Conservation (phyloP, 2,797 vertebrate species). For the Spinus olivaceus region DNA sequence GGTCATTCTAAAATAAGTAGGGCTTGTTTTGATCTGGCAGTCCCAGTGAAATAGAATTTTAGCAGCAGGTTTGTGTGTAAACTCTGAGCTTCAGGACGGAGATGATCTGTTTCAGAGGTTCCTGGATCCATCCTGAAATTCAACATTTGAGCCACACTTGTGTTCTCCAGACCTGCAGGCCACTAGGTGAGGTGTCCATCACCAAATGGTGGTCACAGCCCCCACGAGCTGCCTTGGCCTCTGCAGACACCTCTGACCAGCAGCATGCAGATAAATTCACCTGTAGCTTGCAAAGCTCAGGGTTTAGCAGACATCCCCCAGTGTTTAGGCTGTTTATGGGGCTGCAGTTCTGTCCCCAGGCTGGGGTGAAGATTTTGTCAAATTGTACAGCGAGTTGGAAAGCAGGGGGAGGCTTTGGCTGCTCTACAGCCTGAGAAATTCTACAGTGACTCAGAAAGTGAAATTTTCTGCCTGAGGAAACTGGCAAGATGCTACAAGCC, state of each 20-base stretch:
- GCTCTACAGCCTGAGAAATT: background rate
- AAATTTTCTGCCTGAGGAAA: constrained; percentile 12
- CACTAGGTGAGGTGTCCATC: background rate
- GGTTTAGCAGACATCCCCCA: background rate
- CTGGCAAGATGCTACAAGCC: constrained; percentile 3
- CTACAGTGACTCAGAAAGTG: constrained; percentile 35
- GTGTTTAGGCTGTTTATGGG: background rate
- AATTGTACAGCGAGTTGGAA: background rate
- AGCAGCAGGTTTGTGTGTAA: background rate
- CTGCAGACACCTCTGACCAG: background rate
- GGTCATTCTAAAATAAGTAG: background rate
- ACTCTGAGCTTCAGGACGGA: background rate
- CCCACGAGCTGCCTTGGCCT: background rate
- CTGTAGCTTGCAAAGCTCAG: background rate
- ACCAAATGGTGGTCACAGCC: background rate
- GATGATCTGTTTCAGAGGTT: background rate
- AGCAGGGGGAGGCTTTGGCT: background rate
- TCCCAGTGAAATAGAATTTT: background rate
- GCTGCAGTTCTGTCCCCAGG: background rate
- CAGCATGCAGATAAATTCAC: background rate
- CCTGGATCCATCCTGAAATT: background rate
- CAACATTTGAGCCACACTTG: fast-evolving
- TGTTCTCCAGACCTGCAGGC: background rate
- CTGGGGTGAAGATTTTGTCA: background rate
- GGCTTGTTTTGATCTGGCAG: background rate